phyloP scores from a whole-genome alignment of 2,888 invertebrate species.

The Zaprionus obscuricornis region DNA sequence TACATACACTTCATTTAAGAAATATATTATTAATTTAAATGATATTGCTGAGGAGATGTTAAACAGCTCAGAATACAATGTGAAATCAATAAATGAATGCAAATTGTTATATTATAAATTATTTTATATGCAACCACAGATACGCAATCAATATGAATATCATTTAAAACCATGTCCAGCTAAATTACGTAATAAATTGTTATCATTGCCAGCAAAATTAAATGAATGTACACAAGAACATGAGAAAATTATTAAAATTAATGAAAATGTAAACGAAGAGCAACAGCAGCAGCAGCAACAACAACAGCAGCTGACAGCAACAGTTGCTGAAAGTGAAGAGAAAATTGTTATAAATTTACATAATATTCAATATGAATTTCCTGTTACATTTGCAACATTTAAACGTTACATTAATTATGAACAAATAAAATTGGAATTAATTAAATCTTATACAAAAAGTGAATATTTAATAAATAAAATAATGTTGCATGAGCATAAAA shows the following conservation, averaged over 20 bases:
- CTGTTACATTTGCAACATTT: constrained; percentile 42
- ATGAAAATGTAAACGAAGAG: not conserved
- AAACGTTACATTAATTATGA: constrained; percentile 32
- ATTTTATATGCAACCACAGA: constrained; percentile 34
- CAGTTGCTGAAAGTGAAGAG: constrained; percentile 3
- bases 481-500: not conserved
- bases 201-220: not conserved
- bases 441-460: not conserved
- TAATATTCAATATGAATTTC: constrained; percentile 31
- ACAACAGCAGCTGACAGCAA: not conserved
- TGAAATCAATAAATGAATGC: constrained; percentile 22
- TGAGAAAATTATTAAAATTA: not conserved
- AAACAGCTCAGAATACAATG: constrained; percentile 13
- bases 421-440: constrained; percentile 7
- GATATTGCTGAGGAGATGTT: constrained; percentile 40
- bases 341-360: constrained; percentile 10
- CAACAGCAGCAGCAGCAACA: not conserved
- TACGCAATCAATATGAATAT: constrained; percentile 35
- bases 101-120: constrained; percentile 33
- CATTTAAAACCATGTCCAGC: constrained; percentile 45
- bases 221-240: not conserved
- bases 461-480: not conserved
- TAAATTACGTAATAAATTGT: constrained; percentile 15
- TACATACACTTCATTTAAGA: constrained; percentile 23
- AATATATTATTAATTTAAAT: constrained; percentile 28